Base-by-base conservation (phyloP, 2,797 vertebrate genomes). In the Sebastes alutus region DNA sequence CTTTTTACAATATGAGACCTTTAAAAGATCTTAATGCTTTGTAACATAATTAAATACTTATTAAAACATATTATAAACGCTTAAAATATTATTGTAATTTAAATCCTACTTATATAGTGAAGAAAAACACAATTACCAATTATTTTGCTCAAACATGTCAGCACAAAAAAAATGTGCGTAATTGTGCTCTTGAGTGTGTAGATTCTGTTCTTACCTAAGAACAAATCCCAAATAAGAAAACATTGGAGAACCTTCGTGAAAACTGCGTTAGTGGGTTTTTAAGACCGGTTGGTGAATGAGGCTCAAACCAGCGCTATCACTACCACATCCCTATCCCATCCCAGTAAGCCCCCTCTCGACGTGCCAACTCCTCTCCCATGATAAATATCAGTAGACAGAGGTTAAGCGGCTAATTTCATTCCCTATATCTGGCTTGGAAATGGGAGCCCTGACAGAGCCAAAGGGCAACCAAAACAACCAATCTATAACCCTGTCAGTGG, bases 401-500 rank as follows among this genome's bases (percentile, higher is more conserved):
- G 89, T 92, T 92, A 92, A 92, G 82, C 63, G 16, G 78, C 84
- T 92, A 89, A 93, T 95, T 93, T 91, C 35, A 78, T 91, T 90
- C 78, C 70, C 54, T 68, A 49, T 82, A 70, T 75, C 83, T 77
- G 71, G 55, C 85, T 73, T 81, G 68, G 80, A 87, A 91, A 89
- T 85, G 54, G 72, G 69, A 89, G 32, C 35, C 76, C 78, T 69
- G 82, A 79, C 90, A 72, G 77, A 92, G 88, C 77, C 83, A 93
- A 93, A 93, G 92, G 82, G 84, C 90, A 93, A 91, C 84, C 84
- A 83, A 87, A 93, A 92, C 89, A 92, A 88, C 82, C 87, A 87
- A 92, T 92, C 92, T 76, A 90, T 91, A 90, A 92, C 80, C 66
- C 70, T 91, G 89, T 92, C 91, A 83, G 68, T 59, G 70, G 75